Percentiles rank a stretch among this genome's conserved stretches.
phyloP scores from a whole-genome alignment of 2,797 vertebrate species.

The Pelodytes ibericus region DNA sequence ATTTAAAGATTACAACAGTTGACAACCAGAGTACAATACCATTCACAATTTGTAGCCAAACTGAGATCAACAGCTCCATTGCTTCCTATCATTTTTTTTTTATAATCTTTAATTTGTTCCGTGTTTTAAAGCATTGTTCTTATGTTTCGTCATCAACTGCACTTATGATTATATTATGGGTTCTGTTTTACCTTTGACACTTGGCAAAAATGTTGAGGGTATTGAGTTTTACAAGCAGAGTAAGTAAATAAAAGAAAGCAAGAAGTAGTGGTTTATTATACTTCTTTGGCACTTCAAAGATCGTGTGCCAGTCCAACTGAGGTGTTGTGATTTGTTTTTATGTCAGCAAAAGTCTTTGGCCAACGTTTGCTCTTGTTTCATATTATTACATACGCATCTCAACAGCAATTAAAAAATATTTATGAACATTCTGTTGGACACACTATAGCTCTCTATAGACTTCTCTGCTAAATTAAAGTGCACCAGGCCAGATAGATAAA shows the following conservation, averaged over 20 bases:
- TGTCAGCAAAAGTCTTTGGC: constrained; percentile 20
- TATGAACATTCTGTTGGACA: too few relatives aligned
- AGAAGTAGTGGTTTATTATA: constrained; percentile 30
- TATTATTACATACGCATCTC: too few relatives aligned
- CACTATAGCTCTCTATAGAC: too few relatives aligned
- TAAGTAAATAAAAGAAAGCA: constrained; percentile 31
- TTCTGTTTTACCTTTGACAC: constrained; percentile 29
- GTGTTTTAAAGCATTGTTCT: constrained; percentile 1
- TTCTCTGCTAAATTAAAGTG: too few relatives aligned
- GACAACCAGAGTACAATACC: not conserved
- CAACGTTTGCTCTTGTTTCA: constrained; percentile 29
- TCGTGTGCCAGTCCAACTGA: constrained; percentile 19
- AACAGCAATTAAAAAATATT: too few relatives aligned
- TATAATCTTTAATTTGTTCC: not conserved
- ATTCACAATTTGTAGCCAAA: constrained; percentile 26
- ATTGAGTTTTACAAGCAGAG: constrained; percentile 30
- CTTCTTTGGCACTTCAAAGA: constrained; percentile 22
- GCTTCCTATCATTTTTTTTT: not conserved
- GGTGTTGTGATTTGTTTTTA: constrained; percentile 18
- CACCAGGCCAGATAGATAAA: too few relatives aligned
- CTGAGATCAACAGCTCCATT: constrained; percentile 6
- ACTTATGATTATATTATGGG: constrained; percentile 1
- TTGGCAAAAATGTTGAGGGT: constrained; percentile 14
- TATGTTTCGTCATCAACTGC: not conserved
- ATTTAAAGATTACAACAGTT: constrained; percentile 27